Conservation (phyloP, 2,797 vertebrate genomes). For the Siniperca obscura region DNA sequence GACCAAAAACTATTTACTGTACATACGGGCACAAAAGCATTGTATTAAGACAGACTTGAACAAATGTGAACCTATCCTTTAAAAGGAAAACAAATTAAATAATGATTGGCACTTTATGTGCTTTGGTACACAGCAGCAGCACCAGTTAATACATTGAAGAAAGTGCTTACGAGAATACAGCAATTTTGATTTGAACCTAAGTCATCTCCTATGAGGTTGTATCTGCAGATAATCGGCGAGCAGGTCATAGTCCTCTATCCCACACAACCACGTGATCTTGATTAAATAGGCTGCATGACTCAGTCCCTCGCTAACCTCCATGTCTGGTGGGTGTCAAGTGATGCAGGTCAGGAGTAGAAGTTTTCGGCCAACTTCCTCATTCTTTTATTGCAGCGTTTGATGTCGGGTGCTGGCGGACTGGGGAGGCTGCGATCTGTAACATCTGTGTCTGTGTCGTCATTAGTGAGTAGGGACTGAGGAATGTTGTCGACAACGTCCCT, state of each 20-base stretch:
- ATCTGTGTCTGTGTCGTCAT: no score
- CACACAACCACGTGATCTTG: neutral
- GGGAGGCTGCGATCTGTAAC: fast-evolving
- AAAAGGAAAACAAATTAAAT: neutral
- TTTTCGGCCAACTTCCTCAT: slow-evolving; percentile 78
- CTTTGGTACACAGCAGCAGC: neutral
- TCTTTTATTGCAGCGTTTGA: slow-evolving; percentile 61
- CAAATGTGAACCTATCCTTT: neutral
- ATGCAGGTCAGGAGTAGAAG: slow-evolving; percentile 74
- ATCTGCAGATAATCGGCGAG: neutral
- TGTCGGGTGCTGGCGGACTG: fast-evolving
- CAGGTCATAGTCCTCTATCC: neutral
- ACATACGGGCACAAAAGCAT: fast-evolving
- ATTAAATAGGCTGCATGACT: neutral
- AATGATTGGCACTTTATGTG: neutral
- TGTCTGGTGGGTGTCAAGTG: slow-evolving; percentile 14
- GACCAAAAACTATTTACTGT: neutral
- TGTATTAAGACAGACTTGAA: neutral
- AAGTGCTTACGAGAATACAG: neutral
- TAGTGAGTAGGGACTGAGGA: neutral
- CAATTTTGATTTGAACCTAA: no score
- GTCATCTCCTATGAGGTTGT: neutral
- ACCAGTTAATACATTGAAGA: neutral
- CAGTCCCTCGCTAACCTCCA: neutral
- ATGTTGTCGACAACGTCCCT: no score